Conservation (phyloP, 2,797 vertebrate genomes). For the Pteropus rufus region DNA sequence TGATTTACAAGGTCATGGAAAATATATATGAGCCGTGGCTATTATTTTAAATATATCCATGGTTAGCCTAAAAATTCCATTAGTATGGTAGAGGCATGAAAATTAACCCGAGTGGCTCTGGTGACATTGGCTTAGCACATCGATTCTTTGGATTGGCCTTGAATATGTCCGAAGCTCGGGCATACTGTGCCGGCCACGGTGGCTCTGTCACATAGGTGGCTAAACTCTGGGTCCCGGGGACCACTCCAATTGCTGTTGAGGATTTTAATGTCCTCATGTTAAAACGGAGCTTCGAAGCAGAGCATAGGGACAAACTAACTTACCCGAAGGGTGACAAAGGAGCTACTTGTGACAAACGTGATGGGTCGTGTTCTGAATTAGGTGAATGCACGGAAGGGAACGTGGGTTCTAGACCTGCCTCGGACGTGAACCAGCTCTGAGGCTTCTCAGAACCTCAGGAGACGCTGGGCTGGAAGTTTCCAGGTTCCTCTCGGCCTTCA, state of each 20-base stretch:
- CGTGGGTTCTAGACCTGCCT: not conserved
- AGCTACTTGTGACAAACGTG: not conserved
- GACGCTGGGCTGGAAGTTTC: not conserved
- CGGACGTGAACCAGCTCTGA: rapidly evolving
- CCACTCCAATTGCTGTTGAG: conserved; percentile 54
- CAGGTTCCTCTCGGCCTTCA: not conserved
- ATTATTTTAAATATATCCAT: not conserved
- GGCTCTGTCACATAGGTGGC: not conserved
- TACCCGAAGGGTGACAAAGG: conserved; percentile 37
- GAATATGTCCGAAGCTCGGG: not conserved
- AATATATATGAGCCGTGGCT: not conserved
- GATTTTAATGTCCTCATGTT: conserved; percentile 72
- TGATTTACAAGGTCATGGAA: conserved; percentile 19
- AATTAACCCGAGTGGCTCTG: not conserved
- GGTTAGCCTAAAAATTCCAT: not conserved
- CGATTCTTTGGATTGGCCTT: not conserved
- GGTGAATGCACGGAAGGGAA: not conserved
- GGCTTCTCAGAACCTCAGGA: not conserved
- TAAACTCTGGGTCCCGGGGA: not conserved
- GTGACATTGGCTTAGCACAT: too few relatives aligned
- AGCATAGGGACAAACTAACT: conserved; percentile 68
- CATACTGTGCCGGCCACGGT: not conserved
- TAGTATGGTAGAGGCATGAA: not conserved
- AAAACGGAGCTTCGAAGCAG: conserved; percentile 66
- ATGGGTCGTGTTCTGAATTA: not conserved